phyloP scores from a whole-genome alignment of 2,797 vertebrate genomes.

The Chelon auratus region DNA sequence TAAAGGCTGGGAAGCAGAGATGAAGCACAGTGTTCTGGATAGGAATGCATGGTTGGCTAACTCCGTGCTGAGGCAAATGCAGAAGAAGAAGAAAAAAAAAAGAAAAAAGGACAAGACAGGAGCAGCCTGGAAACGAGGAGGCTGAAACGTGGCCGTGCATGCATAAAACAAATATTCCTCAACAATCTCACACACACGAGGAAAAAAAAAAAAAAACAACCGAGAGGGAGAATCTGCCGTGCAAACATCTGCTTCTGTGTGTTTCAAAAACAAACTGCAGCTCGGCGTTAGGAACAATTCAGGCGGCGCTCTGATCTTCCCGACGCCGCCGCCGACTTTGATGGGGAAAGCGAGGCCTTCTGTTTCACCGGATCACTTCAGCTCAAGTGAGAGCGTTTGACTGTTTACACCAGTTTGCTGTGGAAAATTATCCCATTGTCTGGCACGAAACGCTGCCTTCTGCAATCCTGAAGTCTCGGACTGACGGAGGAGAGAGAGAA shows the following conservation, averaged over 20 bases:
- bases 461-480: background rate
- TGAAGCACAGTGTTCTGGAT: conserved; percentile 80
- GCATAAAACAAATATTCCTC: conserved; percentile 39
- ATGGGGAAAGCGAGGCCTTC: conserved; percentile 29
- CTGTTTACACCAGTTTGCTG: conserved; percentile 40
- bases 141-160: conserved; percentile 52
- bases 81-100: conserved; percentile 7
- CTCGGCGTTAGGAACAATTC: conserved; percentile 42
- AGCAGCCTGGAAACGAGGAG: conserved; percentile 54
- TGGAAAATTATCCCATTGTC: conserved; percentile 3
- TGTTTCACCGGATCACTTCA: conserved; percentile 46
- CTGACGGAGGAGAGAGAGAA: background rate
- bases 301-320: conserved; percentile 44
- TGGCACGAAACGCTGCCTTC: background rate
- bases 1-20: conserved; percentile 72
- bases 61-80: conserved; percentile 45
- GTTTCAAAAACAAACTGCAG: conserved; percentile 26
- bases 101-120: conserved; percentile 38
- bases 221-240: conserved; percentile 10
- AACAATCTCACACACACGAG: conserved; percentile 13
- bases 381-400: conserved; percentile 21
- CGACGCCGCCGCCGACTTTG: conserved; percentile 47
- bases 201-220: background rate
- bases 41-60: conserved; percentile 78
- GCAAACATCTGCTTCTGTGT: conserved; percentile 45